phyloP scores from a whole-genome alignment of 2,888 invertebrate genomes.

The Malthinus seriepunctatus region DNA sequence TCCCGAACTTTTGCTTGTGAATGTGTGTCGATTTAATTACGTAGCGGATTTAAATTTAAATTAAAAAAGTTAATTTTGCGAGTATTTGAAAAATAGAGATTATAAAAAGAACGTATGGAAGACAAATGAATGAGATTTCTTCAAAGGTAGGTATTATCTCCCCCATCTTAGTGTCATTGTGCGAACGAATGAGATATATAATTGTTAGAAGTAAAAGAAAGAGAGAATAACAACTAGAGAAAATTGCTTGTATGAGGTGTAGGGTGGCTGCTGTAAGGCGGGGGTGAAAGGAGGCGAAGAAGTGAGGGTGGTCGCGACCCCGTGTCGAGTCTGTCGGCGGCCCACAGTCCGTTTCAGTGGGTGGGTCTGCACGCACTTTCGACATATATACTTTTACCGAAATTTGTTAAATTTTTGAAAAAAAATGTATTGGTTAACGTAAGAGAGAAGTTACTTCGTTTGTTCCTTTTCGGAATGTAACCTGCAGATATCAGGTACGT shows the following conservation, averaged over 20 bases:
- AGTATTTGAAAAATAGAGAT: neutral
- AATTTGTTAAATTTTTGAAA: conserved; percentile 1
- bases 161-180: conserved; percentile 4
- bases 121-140: conserved; percentile 14
- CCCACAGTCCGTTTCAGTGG: conserved; percentile 38
- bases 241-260: conserved; percentile 27
- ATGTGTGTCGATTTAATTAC: too few species aligned
- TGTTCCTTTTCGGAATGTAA: conserved; percentile 8
- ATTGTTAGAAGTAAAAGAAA: conserved; percentile 13
- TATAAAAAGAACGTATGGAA: conserved; percentile 9
- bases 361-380: conserved; percentile 31
- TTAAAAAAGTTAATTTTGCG: too few species aligned
- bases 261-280: conserved; percentile 24
- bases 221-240: conserved; percentile 29
- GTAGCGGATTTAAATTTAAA: too few species aligned
- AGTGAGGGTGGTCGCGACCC: conserved; percentile 50
- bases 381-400: conserved; percentile 10
- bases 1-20: too few species aligned
- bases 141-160: conserved; percentile 8
- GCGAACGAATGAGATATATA: conserved; percentile 3
- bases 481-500: conserved; percentile 13
- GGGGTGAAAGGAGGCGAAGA: conserved; percentile 38
- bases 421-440: neutral
- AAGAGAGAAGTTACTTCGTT: conserved; percentile 5
- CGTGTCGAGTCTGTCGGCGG: conserved; percentile 30